Percentiles rank a stretch among this genome's conserved stretches.
These are phyloP conservation scores for Leptodactylus fallax DNA, from an alignment of 2,797 vertebrate species.

Conservation along the genomic window DNA sequence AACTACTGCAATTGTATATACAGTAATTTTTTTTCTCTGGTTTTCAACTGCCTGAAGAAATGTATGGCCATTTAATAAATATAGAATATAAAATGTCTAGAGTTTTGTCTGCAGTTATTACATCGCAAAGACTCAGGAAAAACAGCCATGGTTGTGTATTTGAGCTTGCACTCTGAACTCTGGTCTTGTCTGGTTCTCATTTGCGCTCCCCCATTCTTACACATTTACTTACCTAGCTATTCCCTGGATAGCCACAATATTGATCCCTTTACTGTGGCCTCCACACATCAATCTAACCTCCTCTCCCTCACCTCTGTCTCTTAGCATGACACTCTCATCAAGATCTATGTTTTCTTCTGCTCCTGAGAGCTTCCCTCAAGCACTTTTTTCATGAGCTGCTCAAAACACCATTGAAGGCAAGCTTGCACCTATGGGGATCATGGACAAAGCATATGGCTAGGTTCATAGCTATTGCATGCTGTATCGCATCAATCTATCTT, in stretches of 20 bases:
- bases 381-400: constrained; percentile 20
- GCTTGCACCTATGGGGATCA: not conserved
- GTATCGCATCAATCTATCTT: constrained; percentile 2
- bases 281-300: constrained; percentile 38
- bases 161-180: not conserved
- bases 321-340: constrained; percentile 19
- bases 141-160: not conserved
- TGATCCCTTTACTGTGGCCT: constrained; percentile 31
- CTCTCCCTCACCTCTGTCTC: constrained; percentile 22
- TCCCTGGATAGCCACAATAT: constrained; percentile 25
- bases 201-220: not conserved
- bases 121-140: not conserved
- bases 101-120: not conserved
- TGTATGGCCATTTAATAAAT: not conserved
- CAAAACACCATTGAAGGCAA: not conserved
- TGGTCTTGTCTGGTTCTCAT: not conserved
- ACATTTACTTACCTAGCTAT: not conserved
- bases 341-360: constrained; percentile 26
- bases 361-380: constrained; percentile 4
- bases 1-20: no score
- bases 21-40: no score
- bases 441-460: not conserved
- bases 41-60: not conserved
- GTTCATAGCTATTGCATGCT: not conserved
- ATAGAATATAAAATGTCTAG: not conserved